phyloP scores from a whole-genome alignment of 2,113 vertebrate species.

The Setophaga coronata region DNA sequence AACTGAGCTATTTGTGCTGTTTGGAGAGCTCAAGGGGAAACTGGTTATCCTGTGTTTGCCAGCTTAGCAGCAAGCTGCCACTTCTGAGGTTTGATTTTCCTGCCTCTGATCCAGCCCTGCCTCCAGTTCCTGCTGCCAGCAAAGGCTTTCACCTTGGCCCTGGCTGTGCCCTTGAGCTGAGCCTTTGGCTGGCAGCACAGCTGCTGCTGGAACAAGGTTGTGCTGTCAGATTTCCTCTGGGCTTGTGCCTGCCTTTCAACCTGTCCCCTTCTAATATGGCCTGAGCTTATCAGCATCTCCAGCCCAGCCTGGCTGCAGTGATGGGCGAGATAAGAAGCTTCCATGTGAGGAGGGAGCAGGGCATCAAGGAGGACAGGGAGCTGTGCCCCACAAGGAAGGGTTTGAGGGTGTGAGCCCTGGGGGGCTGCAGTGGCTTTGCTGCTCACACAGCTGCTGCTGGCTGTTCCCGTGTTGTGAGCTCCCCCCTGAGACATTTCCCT shows the following conservation, averaged over 20 bases:
- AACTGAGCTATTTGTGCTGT: background rate
- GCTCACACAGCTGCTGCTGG: background rate
- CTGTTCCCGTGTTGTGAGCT: background rate
- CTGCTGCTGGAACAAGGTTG: background rate
- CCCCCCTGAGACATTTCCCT: background rate
- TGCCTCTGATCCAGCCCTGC: background rate
- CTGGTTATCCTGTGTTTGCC: background rate
- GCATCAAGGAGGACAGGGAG: accelerated
- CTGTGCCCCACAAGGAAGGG: background rate
- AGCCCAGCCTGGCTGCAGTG: background rate
- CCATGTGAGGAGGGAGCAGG: background rate
- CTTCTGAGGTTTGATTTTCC: background rate
- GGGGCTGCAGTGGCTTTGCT: background rate
- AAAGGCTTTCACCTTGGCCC: background rate
- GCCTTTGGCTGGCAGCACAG: background rate
- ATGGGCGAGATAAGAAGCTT: background rate
- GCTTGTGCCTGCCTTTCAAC: background rate
- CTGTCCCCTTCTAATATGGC: background rate
- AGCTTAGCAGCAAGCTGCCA: background rate
- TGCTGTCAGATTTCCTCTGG: background rate
- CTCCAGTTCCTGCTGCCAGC: background rate
- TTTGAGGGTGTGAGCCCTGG: background rate
- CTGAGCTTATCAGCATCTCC: background rate
- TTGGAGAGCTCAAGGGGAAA: background rate
- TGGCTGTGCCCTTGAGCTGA: background rate